Conservation (phyloP, 1,140 invertebrate genomes). For the Coelopa frigida region DNA sequence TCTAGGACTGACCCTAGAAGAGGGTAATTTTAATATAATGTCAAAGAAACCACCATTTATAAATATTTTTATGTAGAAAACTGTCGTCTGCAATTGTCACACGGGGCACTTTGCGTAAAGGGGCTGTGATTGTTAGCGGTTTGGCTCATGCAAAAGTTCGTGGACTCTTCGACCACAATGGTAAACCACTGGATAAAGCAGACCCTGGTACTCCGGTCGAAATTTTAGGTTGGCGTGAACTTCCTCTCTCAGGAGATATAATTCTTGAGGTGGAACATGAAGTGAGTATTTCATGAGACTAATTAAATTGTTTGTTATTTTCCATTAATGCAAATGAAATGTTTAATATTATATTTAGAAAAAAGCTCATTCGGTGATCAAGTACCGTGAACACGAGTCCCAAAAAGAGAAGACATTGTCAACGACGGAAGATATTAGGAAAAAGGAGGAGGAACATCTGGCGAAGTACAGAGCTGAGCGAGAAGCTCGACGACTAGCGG, state of each 20-base stretch:
- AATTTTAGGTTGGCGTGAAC: slow-evolving; percentile 79
- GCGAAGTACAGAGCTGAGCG: slow-evolving; percentile 60
- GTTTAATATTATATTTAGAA: slow-evolving; percentile 45
- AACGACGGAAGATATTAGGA: slow-evolving; percentile 52
- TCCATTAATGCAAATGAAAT: no score
- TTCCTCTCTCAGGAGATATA: slow-evolving; percentile 81
- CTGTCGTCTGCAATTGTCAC: slow-evolving; percentile 82
- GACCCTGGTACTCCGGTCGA: slow-evolving; percentile 72
- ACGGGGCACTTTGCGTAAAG: slow-evolving; percentile 79
- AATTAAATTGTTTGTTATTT: neutral
- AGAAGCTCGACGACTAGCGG: slow-evolving; percentile 54
- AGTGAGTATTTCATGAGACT: slow-evolving; percentile 27
- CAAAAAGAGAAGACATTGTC: slow-evolving; percentile 54
- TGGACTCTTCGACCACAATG: slow-evolving; percentile 75
- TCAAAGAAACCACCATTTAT: neutral
- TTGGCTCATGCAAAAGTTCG: slow-evolving; percentile 76
- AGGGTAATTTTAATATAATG: slow-evolving; percentile 54
- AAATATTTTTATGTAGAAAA: slow-evolving; percentile 53
- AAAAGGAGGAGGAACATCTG: slow-evolving; percentile 62
- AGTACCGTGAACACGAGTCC: slow-evolving; percentile 52
- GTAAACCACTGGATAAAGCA: slow-evolving; percentile 58
- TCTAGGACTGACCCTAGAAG: slow-evolving; percentile 63
- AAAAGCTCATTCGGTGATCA: slow-evolving; percentile 63
- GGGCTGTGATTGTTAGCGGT: slow-evolving; percentile 76
- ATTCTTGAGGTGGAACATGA: slow-evolving; percentile 77